phyloP scores from a whole-genome alignment of 2,888 invertebrate species.

The Himalopsyche kuldschensis region DNA sequence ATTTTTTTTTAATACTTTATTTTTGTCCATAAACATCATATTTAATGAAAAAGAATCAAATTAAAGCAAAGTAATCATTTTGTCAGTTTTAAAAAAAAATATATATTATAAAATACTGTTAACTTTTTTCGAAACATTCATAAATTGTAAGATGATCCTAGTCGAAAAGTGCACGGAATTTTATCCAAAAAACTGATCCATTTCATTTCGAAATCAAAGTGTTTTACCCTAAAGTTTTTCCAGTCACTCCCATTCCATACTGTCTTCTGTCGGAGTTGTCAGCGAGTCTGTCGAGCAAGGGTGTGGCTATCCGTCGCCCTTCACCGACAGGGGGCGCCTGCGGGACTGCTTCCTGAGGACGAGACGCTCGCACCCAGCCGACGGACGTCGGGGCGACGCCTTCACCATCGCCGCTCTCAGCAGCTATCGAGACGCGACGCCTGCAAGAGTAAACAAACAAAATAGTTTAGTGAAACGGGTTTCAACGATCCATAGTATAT shows the following conservation, averaged over 20 bases:
- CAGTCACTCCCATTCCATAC: slow-evolving; percentile 81
- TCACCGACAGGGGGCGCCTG: slow-evolving; percentile 51
- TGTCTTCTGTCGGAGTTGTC: slow-evolving; percentile 89
- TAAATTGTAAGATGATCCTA: not conserved
- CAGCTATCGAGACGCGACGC: not conserved
- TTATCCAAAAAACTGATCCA: not conserved
- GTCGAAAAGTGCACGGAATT: not conserved
- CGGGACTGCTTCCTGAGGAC: slow-evolving; percentile 42
- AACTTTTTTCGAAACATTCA: no score
- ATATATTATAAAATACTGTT: no score
- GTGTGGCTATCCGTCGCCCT: slow-evolving; percentile 72
- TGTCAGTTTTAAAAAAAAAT: no score
- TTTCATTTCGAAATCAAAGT: no score
- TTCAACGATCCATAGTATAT: no score
- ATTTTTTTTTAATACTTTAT: no score
- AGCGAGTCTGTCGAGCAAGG: slow-evolving; percentile 80
- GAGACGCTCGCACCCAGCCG: slow-evolving; percentile 57
- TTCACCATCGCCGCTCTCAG: slow-evolving; percentile 37
- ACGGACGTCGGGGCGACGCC: slow-evolving; percentile 44
- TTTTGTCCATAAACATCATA: no score
- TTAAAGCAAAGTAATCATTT: no score
- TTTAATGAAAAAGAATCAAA: no score
- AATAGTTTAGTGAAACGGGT: no score
- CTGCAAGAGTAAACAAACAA: not conserved
- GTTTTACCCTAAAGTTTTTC: slow-evolving; percentile 72